Percentiles rank a stretch among this genome's conserved stretches.
Evolutionary conservation across 2,113 vertebrate genomes (phyloP).

Genomic region (Murina feae): DNA sequence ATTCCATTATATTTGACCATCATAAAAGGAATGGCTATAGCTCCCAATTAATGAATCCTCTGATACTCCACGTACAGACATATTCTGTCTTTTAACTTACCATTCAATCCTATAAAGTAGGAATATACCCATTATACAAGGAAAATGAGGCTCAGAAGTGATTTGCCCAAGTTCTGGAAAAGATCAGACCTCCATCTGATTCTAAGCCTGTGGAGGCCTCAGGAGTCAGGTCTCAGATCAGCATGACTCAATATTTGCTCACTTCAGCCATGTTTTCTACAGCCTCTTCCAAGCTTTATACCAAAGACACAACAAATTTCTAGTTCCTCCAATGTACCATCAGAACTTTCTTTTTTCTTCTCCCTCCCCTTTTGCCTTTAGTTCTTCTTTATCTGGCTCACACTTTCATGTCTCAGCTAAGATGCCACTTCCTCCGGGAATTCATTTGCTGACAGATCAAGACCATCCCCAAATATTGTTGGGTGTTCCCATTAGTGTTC

Average conservation of each 20-base stretch:
- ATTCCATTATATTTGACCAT: background rate
- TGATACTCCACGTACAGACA: background rate
- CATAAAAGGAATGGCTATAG: background rate
- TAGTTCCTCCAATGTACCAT: background rate
- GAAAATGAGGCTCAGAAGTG: background rate
- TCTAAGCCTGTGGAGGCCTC: background rate
- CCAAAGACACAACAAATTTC: background rate
- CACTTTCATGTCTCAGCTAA: background rate
- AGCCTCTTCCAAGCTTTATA: background rate
- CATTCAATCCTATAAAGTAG: background rate
- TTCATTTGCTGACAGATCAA: background rate
- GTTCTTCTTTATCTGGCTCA: background rate
- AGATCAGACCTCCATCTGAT: background rate
- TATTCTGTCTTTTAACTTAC: background rate
- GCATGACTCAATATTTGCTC: background rate
- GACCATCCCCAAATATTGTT: background rate
- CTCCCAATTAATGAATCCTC: background rate
- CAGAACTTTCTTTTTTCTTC: background rate
- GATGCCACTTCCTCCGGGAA: background rate
- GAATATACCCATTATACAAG: background rate
- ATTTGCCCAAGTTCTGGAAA: background rate
- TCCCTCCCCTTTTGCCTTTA: background rate
- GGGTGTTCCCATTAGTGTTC: background rate
- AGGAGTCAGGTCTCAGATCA: background rate
- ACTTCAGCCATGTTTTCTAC: background rate